phyloP scores from a whole-genome alignment of 2,113 vertebrate species.

The Menidia beryllina region DNA sequence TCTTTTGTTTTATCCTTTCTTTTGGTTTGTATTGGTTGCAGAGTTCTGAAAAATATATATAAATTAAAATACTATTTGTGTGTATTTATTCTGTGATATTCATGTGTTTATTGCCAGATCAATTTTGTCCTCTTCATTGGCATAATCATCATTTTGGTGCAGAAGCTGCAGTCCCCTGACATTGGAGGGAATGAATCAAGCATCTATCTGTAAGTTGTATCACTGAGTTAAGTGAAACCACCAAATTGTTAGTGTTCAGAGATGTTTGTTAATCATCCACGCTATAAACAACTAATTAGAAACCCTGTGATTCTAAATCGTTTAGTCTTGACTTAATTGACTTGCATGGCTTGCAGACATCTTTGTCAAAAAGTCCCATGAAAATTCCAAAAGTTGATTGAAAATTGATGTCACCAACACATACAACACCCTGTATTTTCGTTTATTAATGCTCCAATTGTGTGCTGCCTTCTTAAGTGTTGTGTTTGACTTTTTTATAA shows the following conservation, averaged over 20 bases:
- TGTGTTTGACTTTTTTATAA: background rate
- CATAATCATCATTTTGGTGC: slow-evolving; percentile 98
- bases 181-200: slow-evolving; percentile 98
- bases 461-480: background rate
- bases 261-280: background rate
- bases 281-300: background rate
- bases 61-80: no score
- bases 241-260: background rate
- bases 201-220: slow-evolving; percentile 95
- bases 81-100: background rate
- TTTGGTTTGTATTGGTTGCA: no score
- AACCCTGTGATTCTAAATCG: background rate
- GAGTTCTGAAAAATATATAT: no score
- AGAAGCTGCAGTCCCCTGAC: slow-evolving; percentile 98
- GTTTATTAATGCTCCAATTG: background rate
- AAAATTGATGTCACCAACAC: background rate
- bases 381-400: background rate
- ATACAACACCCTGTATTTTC: background rate
- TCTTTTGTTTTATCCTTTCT: background rate
- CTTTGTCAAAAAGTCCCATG: slow-evolving; percentile 8
- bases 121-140: slow-evolving; percentile 98
- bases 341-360: background rate
- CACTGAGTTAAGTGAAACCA: background rate
- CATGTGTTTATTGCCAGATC: slow-evolving; percentile 79
- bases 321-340: background rate